Evolutionary conservation across 2,797 vertebrate species (phyloP).

Genomic region (Coranthus polyacanthus): DNA sequence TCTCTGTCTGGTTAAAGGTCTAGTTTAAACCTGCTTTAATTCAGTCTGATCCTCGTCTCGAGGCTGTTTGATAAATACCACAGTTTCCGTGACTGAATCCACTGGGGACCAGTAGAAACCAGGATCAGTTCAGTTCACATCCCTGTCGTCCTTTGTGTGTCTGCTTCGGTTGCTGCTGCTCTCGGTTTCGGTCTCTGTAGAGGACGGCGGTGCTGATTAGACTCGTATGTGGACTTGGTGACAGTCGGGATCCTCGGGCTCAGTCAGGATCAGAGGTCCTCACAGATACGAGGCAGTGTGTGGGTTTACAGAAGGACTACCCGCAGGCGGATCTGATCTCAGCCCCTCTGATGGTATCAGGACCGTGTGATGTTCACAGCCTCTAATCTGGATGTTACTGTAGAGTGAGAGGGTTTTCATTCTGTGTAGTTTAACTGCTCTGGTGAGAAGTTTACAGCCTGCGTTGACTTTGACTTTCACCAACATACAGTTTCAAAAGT

Average conservation of each 20-base stretch:
- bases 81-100: conserved; percentile 1
- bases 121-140: too few relatives aligned
- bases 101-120: neutral
- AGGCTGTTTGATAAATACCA: too few relatives aligned
- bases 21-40: too few relatives aligned
- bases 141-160: too few relatives aligned
- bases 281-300: too few relatives aligned
- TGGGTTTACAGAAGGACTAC: conserved; percentile 31
- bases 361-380: conserved; percentile 41
- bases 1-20: too few relatives aligned
- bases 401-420: conserved; percentile 20
- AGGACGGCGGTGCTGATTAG: neutral
- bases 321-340: conserved; percentile 33
- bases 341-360: conserved; percentile 36
- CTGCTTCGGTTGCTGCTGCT: neutral
- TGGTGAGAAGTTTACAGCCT: conserved; percentile 2
- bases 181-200: conserved; percentile 2
- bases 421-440: conserved; percentile 11
- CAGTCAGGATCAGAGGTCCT: conserved; percentile 28
- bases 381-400: conserved; percentile 34
- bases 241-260: conserved; percentile 25
- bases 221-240: conserved; percentile 17
- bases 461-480: too few relatives aligned
- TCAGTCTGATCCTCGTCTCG: too few relatives aligned
- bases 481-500: too few relatives aligned